phyloP scores from a whole-genome alignment of 2,888 invertebrate species.

The Sisyra terminalis region DNA sequence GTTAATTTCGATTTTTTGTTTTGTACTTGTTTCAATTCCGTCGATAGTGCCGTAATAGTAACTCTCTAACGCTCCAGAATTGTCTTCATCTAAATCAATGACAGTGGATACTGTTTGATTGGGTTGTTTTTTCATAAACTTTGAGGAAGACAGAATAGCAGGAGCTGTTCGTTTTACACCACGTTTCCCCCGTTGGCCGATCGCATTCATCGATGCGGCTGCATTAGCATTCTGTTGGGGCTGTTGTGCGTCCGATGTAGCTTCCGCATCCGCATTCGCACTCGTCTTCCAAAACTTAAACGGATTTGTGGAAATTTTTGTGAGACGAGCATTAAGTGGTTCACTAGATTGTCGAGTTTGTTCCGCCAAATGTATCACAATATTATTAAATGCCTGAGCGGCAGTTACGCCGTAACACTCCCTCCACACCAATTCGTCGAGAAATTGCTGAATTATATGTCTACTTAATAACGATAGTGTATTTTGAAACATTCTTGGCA shows the following conservation, averaged over 20 bases:
- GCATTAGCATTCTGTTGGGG: constrained; percentile 5
- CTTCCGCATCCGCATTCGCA: background rate
- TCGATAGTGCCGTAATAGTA: constrained; percentile 44
- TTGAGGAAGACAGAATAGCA: constrained; percentile 16
- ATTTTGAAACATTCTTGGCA: constrained; percentile 83
- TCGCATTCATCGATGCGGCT: constrained; percentile 8
- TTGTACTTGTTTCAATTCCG: constrained; percentile 17
- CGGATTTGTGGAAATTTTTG: constrained; percentile 47
- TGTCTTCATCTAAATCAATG: constrained; percentile 29
- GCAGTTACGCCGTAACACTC: constrained; percentile 70
- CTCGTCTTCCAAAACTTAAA: constrained; percentile 41
- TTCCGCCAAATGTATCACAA: constrained; percentile 61
- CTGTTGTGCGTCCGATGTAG: constrained; percentile 6
- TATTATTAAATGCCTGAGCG: constrained; percentile 63
- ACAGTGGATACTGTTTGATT: constrained; percentile 26
- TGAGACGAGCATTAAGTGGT: constrained; percentile 42
- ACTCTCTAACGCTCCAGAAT: constrained; percentile 37
- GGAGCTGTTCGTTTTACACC: constrained; percentile 11
- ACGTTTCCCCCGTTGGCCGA: constrained; percentile 9
- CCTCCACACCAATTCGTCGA: constrained; percentile 80
- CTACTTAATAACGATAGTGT: constrained; percentile 65
- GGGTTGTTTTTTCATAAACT: constrained; percentile 13
- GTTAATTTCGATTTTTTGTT: constrained; percentile 18
- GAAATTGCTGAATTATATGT: constrained; percentile 77
- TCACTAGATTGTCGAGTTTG: constrained; percentile 54